Evolutionary conservation across 2,888 invertebrate genomes (phyloP).

Genomic region (Dysmachus trigonus): DNA sequence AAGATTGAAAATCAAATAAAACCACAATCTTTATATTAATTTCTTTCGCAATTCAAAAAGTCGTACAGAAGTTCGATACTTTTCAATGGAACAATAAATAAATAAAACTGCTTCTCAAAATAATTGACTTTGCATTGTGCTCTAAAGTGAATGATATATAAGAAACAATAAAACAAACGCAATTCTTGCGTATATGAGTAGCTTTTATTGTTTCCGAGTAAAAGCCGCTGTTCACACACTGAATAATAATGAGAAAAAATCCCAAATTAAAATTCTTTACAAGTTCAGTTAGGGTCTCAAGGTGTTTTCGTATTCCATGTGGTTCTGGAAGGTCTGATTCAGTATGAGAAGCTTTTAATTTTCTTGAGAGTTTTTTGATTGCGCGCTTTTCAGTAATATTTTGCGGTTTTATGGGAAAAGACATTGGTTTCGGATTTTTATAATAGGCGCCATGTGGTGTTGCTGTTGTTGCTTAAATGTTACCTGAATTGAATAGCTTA

Average conservation of each 20-base stretch:
- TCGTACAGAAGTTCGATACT: background rate
- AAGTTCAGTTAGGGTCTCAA: background rate
- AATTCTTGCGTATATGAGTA: background rate
- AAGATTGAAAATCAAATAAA: background rate
- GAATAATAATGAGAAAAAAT: background rate
- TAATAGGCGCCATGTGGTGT: background rate
- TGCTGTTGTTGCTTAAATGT: too few species aligned
- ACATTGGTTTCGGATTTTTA: background rate
- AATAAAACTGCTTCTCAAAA: background rate
- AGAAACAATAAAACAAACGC: background rate
- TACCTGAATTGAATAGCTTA: too few species aligned
- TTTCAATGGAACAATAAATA: background rate
- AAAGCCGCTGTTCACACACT: background rate
- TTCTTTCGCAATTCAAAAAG: background rate
- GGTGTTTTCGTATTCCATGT: background rate
- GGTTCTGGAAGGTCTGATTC: background rate
- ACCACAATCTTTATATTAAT: background rate
- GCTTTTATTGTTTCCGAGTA: background rate
- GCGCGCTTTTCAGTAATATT: background rate
- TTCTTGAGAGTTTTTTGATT: background rate
- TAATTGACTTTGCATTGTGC: background rate
- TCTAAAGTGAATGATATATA: background rate
- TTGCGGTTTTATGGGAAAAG: background rate
- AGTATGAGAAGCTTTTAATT: background rate
- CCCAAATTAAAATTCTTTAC: background rate